Base-by-base conservation (phyloP, 2,113 vertebrate species). In the Furnarius figulus region DNA sequence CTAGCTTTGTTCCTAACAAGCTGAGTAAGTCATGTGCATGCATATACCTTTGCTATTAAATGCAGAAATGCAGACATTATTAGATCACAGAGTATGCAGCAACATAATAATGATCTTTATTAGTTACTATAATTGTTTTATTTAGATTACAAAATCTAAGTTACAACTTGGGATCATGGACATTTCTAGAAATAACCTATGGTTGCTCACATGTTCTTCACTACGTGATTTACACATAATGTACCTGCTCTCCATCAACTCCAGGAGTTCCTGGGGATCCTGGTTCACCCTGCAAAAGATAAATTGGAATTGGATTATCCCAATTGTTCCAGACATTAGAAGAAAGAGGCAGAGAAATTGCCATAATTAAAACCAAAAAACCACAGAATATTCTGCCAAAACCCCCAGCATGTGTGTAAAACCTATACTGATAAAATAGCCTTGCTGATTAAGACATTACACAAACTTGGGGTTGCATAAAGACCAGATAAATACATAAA, bases 211-310 rank as follows among this genome's bases (percentile, higher is more conserved):
- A 33, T 30, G 65, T 87, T 74, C 28, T 28, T 28, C 14, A 31
- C 8, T 33, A 25, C 5, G 28, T 30, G 39, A 71, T 40, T 47
- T 63, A 80, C 10, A 19, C 52, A 49, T 80, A 90, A 87, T 49
- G 22, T 98, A 99, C 99, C 98, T 99, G 98, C 92, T 99, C 99
- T 87, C 99, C 99, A 95, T 99, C 99, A 63, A 56, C 98, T 96
- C 99, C 99, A 77, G 99, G 98, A 33, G 97, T 96, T 95, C 99
- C 99, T 89, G 98, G 98, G 89, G 98, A 97, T 67, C 99, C 99
- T 74, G 98, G 98, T 85, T 99, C 99, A 79, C 99, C 99, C 99
- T 99, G 97, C 55, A 89, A 97, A 94, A 89, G 58, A 80, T n/a
- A 92, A 94, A n/a, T 87, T 52, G 15, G 37, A 89, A 77, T 13